These are phyloP conservation scores for Pomatorhinus ruficollis DNA, from an alignment of 2,113 vertebrate genomes.

Conservation along the genomic window DNA sequence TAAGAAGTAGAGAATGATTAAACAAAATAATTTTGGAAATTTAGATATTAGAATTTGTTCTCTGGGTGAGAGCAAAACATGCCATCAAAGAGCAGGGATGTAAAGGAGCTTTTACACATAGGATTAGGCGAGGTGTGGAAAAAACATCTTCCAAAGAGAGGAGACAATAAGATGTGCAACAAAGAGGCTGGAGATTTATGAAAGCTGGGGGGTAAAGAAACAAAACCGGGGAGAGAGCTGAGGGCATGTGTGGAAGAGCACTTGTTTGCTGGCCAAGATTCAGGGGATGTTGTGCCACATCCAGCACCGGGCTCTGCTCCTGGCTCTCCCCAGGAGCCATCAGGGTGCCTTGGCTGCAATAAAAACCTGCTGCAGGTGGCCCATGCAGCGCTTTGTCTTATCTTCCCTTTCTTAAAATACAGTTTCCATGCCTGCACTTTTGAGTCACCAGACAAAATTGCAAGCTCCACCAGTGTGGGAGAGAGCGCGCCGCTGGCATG, in stretches of 20 bases:
- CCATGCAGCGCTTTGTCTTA: neutral
- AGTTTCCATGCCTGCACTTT: conserved; percentile 39
- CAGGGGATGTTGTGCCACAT: neutral
- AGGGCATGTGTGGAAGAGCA: neutral
- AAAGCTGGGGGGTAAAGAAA: neutral
- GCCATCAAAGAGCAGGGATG: neutral
- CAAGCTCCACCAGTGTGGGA: neutral
- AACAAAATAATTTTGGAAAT: neutral
- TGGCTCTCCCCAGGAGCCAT: accelerated
- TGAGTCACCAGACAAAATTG: conserved; percentile 10
- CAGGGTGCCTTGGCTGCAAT: neutral
- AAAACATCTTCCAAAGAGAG: neutral
- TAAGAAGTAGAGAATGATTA: neutral
- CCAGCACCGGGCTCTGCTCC: neutral
- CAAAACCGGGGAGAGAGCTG: neutral
- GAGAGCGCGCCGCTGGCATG: conserved; percentile 30
- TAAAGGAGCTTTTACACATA: neutral
- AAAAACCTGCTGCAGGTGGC: neutral
- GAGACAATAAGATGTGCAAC: neutral
- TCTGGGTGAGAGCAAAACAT: neutral
- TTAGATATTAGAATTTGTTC: neutral
- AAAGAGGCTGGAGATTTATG: neutral
- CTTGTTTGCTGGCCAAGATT: accelerated
- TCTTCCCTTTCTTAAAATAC: neutral
- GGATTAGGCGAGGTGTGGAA: accelerated